phyloP scores from a whole-genome alignment of 2,113 vertebrate species.

The Lepus americanus region DNA sequence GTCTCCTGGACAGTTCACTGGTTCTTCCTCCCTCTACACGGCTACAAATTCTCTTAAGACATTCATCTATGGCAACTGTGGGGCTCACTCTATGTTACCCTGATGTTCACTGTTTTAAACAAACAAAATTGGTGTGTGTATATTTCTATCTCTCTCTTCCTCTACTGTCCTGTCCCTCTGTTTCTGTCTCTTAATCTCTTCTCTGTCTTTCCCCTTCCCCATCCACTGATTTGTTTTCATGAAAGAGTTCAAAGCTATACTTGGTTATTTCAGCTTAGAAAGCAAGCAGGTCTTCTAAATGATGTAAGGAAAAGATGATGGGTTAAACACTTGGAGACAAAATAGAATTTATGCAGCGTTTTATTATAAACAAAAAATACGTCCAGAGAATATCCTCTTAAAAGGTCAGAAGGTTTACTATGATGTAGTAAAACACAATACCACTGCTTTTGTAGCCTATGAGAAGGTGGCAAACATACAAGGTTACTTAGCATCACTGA shows the following conservation, averaged over 20 bases:
- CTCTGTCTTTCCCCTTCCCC: neutral
- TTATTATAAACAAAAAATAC: neutral
- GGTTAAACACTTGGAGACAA: neutral
- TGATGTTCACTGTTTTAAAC: neutral
- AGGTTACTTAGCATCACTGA: neutral
- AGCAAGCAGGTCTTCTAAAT: conserved; percentile 16
- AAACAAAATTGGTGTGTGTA: neutral
- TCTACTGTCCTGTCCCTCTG: neutral
- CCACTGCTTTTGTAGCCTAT: neutral
- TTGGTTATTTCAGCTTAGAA: neutral
- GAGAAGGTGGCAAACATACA: neutral
- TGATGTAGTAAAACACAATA: neutral
- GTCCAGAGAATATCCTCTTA: neutral
- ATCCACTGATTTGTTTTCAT: neutral
- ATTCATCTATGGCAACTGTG: no score
- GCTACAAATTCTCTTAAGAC: neutral
- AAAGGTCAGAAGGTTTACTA: neutral
- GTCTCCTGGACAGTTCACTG: no score
- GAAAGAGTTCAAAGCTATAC: neutral
- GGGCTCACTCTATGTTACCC: neutral
- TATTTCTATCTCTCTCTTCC: neutral
- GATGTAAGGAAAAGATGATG: neutral
- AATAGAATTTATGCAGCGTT: neutral
- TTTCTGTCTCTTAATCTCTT: neutral
- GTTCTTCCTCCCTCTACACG: neutral